Evolutionary conservation across 2,113 vertebrate species (phyloP).

Genomic region (Bagarius yarrelli): DNA sequence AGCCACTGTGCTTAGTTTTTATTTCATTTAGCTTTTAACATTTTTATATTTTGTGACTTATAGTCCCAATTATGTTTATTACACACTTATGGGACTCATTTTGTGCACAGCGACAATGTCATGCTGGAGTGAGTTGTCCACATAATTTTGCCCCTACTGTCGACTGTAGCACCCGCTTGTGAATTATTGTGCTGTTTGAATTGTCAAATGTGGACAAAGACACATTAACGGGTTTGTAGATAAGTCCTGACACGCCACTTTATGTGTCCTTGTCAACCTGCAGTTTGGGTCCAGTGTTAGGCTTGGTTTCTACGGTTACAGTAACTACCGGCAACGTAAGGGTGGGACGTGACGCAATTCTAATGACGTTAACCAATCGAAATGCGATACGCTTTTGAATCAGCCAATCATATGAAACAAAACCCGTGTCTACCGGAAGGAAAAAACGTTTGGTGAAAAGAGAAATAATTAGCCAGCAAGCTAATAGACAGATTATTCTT

Average conservation of each 20-base stretch:
- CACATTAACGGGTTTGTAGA: neutral
- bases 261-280: conserved; percentile 30
- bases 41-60: too few relatives aligned
- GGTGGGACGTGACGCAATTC: neutral
- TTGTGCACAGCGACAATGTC: too few relatives aligned
- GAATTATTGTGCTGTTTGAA: neutral
- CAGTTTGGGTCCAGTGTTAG: conserved; percentile 35
- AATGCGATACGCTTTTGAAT: conserved; percentile 45
- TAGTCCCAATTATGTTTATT: too few relatives aligned
- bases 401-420: conserved; percentile 46
- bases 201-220: neutral
- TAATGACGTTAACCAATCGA: conserved; percentile 48
- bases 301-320: conserved; percentile 46
- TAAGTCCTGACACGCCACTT: neutral
- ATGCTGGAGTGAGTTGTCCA: too few relatives aligned
- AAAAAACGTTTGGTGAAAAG: neutral
- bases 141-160: neutral
- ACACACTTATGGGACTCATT: too few relatives aligned
- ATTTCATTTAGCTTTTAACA: too few relatives aligned
- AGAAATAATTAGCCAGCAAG: conserved; percentile 23
- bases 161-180: neutral
- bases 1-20: too few relatives aligned
- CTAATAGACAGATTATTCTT: conserved; percentile 7
- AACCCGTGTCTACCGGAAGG: conserved; percentile 47
- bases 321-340: conserved; percentile 38